Base-by-base conservation (phyloP, 2,797 vertebrate species). In the Champsocephalus gunnari region DNA sequence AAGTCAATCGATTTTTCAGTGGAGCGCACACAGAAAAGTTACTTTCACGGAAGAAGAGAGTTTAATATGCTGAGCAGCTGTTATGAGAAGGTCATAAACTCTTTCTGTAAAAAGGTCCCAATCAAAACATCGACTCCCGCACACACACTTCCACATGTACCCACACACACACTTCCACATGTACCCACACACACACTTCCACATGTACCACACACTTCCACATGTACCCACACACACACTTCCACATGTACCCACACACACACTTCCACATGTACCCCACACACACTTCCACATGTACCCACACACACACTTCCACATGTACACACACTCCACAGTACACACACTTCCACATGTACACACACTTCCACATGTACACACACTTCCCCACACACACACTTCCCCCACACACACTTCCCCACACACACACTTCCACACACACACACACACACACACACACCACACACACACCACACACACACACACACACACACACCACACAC, bases 1-100 rank as follows among this genome's bases (percentile, higher is more conserved):
- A 70, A 72, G 48, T 78, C 65, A 66, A 84, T 82, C 32, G 66
- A 62, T 82, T 79, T 81, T 81, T 60, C 62, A 75, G 49, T 53
- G 69, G 73, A 45, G 34, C 34, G 56, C 64, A 58, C 45, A 77
- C 32, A 71, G 66, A 74, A 16, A 69, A 74, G 59, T 83, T 66
- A 81, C 78, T 73, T 78, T 82, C 49, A 77, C 66, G 59, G 58
- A 81, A 70, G 82, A 71, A 77, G 50, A 80, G 63, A 69, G 43
- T 81, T 84, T 66, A 83, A 60, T 81, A 73, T 43, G 63, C 76
- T 66, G 75, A 87, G 72, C 73, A 81, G 72, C 64, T 71, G 78
- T 80, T 89, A 82, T 65, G 19, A 84, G 44, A 65, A 80, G 71
- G 77, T 82, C 68, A 77, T 55, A 47, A 9, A 73, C 60, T 21